Percentiles rank a stretch among this genome's conserved stretches.
phyloP scores from a whole-genome alignment of 2,797 vertebrate species.

The Ataeniobius toweri region DNA sequence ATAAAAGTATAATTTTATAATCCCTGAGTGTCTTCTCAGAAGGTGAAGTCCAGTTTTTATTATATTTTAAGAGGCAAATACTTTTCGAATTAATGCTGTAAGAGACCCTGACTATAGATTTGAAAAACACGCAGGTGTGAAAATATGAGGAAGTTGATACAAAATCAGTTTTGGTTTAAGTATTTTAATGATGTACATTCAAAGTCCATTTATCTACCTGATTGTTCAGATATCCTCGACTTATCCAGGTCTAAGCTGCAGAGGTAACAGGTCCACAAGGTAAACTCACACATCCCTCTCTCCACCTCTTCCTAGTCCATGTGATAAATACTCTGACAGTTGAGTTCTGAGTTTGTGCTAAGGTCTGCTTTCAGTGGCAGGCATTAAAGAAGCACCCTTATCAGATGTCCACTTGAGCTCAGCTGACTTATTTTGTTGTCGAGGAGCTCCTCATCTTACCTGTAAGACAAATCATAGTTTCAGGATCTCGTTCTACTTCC shows the following conservation, averaged over 20 bases:
- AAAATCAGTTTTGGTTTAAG: not conserved
- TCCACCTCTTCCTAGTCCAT: not conserved
- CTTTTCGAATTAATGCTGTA: not conserved
- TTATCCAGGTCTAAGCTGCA: too few species aligned
- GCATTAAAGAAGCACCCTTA: not conserved
- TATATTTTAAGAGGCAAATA: slow-evolving; percentile 3
- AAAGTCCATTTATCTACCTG: not conserved
- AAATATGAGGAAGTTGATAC: not conserved
- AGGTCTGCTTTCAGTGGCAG: not conserved
- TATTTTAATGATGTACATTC: not conserved
- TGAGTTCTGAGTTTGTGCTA: not conserved
- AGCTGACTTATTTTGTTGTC: not conserved
- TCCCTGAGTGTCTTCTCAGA: not conserved
- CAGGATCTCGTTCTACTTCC: not conserved
- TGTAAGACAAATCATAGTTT: not conserved
- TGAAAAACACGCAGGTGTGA: not conserved
- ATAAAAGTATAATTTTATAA: not conserved
- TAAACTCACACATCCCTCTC: not conserved
- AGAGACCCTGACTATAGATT: not conserved
- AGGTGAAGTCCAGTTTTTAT: slow-evolving; percentile 2
- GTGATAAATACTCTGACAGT: not conserved
- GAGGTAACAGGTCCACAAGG: not conserved
- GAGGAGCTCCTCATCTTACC: not conserved
- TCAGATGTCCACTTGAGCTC: not conserved
- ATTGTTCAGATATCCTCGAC: not conserved